A percentile compares a stretch with the other conserved stretches of the same genome.
These are phyloP conservation scores for Drosophila pallidifrons DNA, from an alignment of 1,140 invertebrate genomes.

Conservation along the genomic window DNA sequence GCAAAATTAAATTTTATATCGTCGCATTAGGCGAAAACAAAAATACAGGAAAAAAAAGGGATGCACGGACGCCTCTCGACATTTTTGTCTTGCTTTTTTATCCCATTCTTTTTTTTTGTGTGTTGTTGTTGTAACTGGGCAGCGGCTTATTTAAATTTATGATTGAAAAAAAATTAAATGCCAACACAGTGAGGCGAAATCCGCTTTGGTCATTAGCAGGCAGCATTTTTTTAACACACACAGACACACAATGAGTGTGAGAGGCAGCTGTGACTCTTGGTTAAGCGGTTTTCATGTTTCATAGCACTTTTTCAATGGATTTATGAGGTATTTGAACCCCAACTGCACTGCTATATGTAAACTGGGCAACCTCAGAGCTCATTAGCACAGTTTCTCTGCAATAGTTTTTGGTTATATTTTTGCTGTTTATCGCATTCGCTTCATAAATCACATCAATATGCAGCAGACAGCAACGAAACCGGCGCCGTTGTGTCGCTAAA, in stretches of 20 bases:
- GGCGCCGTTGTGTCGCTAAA: constrained; percentile 25
- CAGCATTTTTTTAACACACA: constrained; percentile 15
- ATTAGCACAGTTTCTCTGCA: constrained; percentile 23
- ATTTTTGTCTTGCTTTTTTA: constrained; percentile 17
- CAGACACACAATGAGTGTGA: not conserved
- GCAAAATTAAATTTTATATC: constrained; percentile 81
- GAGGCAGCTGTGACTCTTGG: constrained; percentile 32
- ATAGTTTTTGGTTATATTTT: constrained; percentile 33
- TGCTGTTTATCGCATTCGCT: constrained; percentile 32
- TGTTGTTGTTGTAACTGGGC: not conserved
- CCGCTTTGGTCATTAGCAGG: constrained; percentile 41
- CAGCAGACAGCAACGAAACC: constrained; percentile 9
- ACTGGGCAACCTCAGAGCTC: constrained; percentile 11
- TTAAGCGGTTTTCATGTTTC: constrained; percentile 42
- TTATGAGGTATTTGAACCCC: constrained; percentile 1
- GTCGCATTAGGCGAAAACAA: constrained; percentile 68
- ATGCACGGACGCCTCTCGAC: constrained; percentile 27
- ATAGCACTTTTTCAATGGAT: constrained; percentile 14
- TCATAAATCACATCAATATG: constrained; percentile 52
- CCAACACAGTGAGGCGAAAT: constrained; percentile 21
- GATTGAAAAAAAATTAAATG: constrained; percentile 64
- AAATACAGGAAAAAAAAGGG: constrained; percentile 33
- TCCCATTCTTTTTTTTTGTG: constrained; percentile 13
- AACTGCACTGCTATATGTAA: not conserved
- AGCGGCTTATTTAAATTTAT: constrained; percentile 63